phyloP scores from a whole-genome alignment of 1,140 invertebrate species.

The Bradysia coprophila region DNA sequence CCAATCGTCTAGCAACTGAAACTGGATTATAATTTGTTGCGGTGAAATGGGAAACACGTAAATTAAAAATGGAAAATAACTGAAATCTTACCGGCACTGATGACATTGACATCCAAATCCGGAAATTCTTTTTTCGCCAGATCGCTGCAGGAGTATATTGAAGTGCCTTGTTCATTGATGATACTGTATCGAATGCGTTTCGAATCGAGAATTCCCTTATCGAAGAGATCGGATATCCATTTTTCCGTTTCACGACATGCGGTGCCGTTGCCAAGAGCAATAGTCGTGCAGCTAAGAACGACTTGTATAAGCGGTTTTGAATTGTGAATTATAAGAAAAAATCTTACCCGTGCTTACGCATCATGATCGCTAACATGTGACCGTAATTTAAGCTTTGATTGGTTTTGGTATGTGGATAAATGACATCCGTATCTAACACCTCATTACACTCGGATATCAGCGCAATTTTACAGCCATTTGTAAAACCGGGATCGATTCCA shows the following conservation, averaged over 20 bases:
- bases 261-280: constrained; percentile 77
- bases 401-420: constrained; percentile 38
- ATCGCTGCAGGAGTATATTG: constrained; percentile 72
- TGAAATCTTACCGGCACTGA: constrained; percentile 52
- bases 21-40: constrained; percentile 24
- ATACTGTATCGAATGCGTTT: constrained; percentile 54
- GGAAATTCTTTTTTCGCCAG: constrained; percentile 73
- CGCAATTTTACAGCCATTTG: constrained; percentile 70
- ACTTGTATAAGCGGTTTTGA: neutral
- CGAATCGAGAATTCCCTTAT: constrained; percentile 29
- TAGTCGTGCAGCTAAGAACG: constrained; percentile 37
- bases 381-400: constrained; percentile 9
- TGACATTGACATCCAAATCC: constrained; percentile 55
- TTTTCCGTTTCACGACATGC: constrained; percentile 71
- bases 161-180: constrained; percentile 74
- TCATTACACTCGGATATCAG: constrained; percentile 48
- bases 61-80: neutral
- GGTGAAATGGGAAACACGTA: neutral
- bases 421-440: constrained; percentile 43
- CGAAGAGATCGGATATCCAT: constrained; percentile 46
- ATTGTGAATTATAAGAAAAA: neutral
- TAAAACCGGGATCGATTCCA: constrained; percentile 76
- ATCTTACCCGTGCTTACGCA: constrained; percentile 12
- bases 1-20: constrained; percentile 68
- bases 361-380: constrained; percentile 11